phyloP scores from a whole-genome alignment of 2,888 invertebrate species.

The Pterostichus niger region DNA sequence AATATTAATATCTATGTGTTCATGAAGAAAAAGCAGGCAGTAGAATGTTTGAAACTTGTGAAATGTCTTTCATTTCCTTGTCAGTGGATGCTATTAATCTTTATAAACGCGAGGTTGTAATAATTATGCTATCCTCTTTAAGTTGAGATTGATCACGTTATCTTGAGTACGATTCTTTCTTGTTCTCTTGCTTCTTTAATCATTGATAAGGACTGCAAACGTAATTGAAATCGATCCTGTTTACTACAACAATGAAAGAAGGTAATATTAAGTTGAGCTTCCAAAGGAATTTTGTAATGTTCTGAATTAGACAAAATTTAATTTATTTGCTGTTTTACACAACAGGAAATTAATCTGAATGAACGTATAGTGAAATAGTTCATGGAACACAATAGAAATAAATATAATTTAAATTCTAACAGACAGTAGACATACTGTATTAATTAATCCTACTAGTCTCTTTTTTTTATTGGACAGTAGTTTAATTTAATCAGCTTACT shows the following conservation, averaged over 20 bases:
- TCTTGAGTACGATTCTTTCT: slow-evolving; percentile 7
- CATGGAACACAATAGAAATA: too few species aligned
- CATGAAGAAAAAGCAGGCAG: too few species aligned
- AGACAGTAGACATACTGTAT: background rate
- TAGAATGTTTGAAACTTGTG: background rate
- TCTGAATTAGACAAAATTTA: too few species aligned
- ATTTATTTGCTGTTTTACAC: too few species aligned
- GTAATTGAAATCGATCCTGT: slow-evolving; percentile 40
- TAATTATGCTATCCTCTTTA: slow-evolving; percentile 43
- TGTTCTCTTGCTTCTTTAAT: slow-evolving; percentile 9
- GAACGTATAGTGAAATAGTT: too few species aligned
- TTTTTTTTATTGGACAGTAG: background rate
- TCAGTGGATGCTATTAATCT: background rate
- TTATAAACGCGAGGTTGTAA: background rate
- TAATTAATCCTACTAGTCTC: background rate
- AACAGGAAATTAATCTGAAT: too few species aligned
- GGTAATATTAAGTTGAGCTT: too few species aligned
- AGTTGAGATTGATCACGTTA: slow-evolving; percentile 25
- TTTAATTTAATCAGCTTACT: background rate
- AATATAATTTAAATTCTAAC: too few species aligned
- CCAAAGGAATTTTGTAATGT: too few species aligned
- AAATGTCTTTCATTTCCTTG: background rate
- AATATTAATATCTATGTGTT: too few species aligned
- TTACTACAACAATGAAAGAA: too few species aligned
- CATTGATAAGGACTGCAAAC: slow-evolving; percentile 14